These are phyloP conservation scores for Cydia fagiglandana DNA, from an alignment of 1,140 invertebrate genomes.

Conservation along the genomic window DNA sequence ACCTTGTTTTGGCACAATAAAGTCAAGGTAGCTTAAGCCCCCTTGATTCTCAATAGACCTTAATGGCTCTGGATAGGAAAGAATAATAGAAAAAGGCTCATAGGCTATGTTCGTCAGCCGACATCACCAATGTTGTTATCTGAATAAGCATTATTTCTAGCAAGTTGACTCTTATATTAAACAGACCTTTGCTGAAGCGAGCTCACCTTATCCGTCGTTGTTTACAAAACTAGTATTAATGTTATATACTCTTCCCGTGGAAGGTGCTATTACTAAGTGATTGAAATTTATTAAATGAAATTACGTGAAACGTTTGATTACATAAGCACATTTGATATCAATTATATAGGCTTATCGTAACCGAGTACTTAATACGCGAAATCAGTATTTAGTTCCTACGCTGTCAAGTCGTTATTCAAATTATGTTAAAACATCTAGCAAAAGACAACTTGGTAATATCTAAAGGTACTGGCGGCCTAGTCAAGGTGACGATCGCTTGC, in stretches of 20 bases:
- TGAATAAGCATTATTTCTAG: too few relatives aligned
- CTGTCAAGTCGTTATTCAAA: neutral
- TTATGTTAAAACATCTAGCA: neutral
- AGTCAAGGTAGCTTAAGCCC: too few relatives aligned
- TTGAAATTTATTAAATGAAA: conserved; percentile 22
- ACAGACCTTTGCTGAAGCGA: neutral
- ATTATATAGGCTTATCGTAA: neutral
- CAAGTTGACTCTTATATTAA: conserved; percentile 1
- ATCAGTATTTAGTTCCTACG: conserved; percentile 9
- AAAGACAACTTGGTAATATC: too few relatives aligned
- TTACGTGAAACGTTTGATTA: conserved; percentile 22
- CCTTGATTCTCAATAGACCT: too few relatives aligned
- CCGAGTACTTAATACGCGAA: conserved; percentile 1
- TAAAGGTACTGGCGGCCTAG: too few relatives aligned
- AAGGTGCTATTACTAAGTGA: conserved; percentile 34
- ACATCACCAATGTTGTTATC: too few relatives aligned
- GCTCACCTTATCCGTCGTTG: conserved; percentile 22
- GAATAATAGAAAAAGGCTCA: too few relatives aligned
- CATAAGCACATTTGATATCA: conserved; percentile 16
- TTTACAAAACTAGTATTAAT: conserved; percentile 35
- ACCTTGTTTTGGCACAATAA: too few relatives aligned
- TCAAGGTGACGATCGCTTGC: too few relatives aligned
- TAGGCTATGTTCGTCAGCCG: too few relatives aligned
- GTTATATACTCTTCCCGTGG: conserved; percentile 33
- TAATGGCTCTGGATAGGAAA: too few relatives aligned